Evolutionary conservation across 2,888 invertebrate genomes (phyloP).

Genomic region (Acleris emargana): DNA sequence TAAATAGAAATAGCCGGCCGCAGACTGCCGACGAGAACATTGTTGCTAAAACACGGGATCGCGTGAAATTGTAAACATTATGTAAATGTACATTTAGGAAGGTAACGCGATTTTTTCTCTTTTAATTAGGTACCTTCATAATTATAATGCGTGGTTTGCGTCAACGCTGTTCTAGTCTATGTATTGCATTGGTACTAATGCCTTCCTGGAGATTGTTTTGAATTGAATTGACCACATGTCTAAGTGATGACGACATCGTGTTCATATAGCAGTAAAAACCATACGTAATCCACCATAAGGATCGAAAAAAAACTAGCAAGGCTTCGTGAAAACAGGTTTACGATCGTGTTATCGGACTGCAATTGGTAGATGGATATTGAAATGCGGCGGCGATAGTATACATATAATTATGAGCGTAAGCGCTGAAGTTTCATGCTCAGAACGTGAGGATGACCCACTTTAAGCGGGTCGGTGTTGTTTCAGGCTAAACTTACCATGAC

Average conservation of each 20-base stretch:
- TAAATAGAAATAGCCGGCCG: slow-evolving; percentile 83
- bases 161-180: not conserved
- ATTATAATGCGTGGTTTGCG: not conserved
- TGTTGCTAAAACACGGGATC: slow-evolving; percentile 68
- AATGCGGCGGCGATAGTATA: slow-evolving; percentile 35
- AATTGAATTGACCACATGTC: slow-evolving; percentile 12
- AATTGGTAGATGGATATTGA: slow-evolving; percentile 44
- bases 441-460: slow-evolving; percentile 74
- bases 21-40: slow-evolving; percentile 63
- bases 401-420: slow-evolving; percentile 13
- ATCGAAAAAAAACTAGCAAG: slow-evolving; percentile 41
- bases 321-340: slow-evolving; percentile 60
- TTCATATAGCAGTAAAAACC: slow-evolving; percentile 32
- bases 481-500: slow-evolving; percentile 57
- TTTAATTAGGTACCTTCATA: not conserved
- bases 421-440: slow-evolving; percentile 64
- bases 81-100: slow-evolving; percentile 35
- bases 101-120: slow-evolving; percentile 38
- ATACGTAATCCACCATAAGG: slow-evolving; percentile 39
- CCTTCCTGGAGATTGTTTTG: not conserved
- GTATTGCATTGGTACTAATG: not conserved
- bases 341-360: slow-evolving; percentile 48
- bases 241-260: slow-evolving; percentile 30
- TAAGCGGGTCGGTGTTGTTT: slow-evolving; percentile 64
- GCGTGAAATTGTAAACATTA: slow-evolving; percentile 59